A percentile compares a stretch with the other conserved stretches of the same genome.
Conservation (phyloP, 2,797 vertebrate genomes). For the Rousettus madagascariensis region DNA sequence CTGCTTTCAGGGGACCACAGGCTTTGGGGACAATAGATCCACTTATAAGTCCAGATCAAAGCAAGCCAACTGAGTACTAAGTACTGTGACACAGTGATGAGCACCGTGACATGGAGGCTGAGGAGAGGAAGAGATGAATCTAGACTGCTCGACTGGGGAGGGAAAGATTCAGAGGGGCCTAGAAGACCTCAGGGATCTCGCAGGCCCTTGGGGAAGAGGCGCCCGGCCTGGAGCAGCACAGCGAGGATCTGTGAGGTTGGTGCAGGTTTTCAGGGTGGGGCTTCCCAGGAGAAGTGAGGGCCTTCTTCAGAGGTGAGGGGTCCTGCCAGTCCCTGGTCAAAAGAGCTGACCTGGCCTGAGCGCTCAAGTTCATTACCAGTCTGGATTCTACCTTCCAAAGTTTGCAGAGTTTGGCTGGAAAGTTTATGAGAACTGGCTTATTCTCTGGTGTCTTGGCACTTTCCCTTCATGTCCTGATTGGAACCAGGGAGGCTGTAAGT, state of each 20-base stretch:
- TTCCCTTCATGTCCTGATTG: constrained; percentile 76
- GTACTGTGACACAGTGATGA: background rate
- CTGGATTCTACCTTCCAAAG: constrained; percentile 53
- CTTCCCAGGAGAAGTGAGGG: background rate
- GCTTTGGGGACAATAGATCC: background rate
- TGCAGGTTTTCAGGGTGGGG: background rate
- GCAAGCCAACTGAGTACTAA: too few relatives aligned
- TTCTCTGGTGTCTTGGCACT: constrained; percentile 75
- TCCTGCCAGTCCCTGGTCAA: background rate
- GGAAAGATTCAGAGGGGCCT: background rate
- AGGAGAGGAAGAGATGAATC: background rate
- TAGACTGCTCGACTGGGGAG: accelerated
- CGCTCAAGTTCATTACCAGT: constrained; percentile 46
- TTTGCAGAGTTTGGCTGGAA: constrained; percentile 71
- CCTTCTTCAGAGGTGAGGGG: background rate
- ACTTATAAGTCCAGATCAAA: background rate
- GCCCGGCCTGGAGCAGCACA: background rate
- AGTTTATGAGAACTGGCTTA: constrained; percentile 79
- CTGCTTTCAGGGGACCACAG: background rate
- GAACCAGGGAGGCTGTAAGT: constrained; percentile 79
- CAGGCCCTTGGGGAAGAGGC: background rate
- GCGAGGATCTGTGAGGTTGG: too few relatives aligned
- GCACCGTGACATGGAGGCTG: accelerated
- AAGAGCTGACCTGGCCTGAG: background rate
- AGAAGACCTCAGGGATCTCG: background rate